Evolutionary conservation across 2,797 vertebrate genomes (phyloP).

Genomic region (Paratrypauchen microcephalus): DNA sequence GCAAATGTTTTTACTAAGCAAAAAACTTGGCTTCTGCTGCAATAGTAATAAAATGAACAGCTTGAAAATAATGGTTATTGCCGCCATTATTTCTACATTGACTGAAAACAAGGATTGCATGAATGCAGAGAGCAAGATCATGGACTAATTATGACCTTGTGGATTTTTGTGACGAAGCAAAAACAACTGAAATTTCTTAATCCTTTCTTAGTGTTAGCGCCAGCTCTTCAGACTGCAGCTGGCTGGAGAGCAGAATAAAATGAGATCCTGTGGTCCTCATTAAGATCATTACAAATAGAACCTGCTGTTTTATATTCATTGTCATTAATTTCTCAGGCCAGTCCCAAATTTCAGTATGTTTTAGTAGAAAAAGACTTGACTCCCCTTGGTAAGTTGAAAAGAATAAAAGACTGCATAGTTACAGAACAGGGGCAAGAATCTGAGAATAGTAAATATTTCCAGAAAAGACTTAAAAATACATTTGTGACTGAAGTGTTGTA

Average conservation of each 20-base stretch:
- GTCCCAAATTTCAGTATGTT: conserved; percentile 41
- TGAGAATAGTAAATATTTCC: conserved; percentile 10
- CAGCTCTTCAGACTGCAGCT: conserved; percentile 55
- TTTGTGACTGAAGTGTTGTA: conserved; percentile 31
- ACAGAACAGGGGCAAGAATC: conserved; percentile 11
- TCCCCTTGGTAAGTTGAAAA: conserved; percentile 12
- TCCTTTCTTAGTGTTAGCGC: conserved; percentile 43
- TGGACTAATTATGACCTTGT: conserved; percentile 33
- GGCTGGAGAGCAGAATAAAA: conserved; percentile 50
- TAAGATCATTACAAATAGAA: conserved; percentile 52
- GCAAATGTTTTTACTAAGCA: conserved; percentile 13
- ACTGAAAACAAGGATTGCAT: conserved; percentile 39
- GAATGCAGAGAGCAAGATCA: conserved; percentile 31
- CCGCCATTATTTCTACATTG: conserved; percentile 23
- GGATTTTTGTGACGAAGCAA: conserved; percentile 38
- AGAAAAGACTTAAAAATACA: conserved; percentile 23
- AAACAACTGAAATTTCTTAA: conserved; percentile 24
- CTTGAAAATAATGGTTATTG: conserved; percentile 25
- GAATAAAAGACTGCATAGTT: conserved; percentile 20
- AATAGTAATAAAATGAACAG: conserved; percentile 28
- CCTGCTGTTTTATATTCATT: conserved; percentile 59
- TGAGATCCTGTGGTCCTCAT: conserved; percentile 58
- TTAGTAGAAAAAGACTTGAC: conserved; percentile 33
- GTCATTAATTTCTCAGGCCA: conserved; percentile 53
- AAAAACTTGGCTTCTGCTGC: conserved; percentile 21